Evolutionary conservation across 2,888 invertebrate species (phyloP).

Genomic region (Andrena camellia): DNA sequence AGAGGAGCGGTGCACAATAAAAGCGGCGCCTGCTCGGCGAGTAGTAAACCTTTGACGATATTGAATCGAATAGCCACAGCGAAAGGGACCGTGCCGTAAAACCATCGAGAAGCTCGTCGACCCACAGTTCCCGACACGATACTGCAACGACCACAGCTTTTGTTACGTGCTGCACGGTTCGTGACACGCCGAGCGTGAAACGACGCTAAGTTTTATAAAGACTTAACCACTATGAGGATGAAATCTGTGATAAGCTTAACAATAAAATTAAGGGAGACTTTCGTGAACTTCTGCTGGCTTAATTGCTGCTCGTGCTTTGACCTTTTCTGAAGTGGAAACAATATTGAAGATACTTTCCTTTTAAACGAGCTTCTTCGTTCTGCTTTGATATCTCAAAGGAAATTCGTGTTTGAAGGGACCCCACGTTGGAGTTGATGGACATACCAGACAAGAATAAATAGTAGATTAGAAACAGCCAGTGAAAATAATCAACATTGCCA

Average conservation of each 20-base stretch:
- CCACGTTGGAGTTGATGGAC: not conserved
- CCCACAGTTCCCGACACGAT: conserved; percentile 38
- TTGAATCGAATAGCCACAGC: conserved; percentile 62
- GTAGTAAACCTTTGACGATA: conserved; percentile 65
- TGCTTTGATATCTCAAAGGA: too few relatives aligned
- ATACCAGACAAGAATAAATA: not conserved
- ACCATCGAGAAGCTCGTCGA: conserved; percentile 63
- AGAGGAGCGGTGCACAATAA: conserved; percentile 54
- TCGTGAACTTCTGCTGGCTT: not conserved
- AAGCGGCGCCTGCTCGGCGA: conserved; percentile 48
- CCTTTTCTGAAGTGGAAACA: too few relatives aligned
- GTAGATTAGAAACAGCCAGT: conserved; percentile 46
- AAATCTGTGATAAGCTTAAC: not conserved
- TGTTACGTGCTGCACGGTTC: conserved; percentile 21
- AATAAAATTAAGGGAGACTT: not conserved
- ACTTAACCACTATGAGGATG: not conserved
- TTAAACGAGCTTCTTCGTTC: too few relatives aligned
- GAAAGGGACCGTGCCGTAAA: conserved; percentile 60
- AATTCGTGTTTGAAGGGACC: conserved; percentile 4
- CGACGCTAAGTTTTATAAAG: conserved; percentile 22
- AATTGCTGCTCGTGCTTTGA: not conserved
- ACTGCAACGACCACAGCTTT: conserved; percentile 28
- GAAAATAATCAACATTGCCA: conserved; percentile 47
- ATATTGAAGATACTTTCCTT: too few relatives aligned
- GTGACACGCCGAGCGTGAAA: conserved; percentile 10